phyloP scores from a whole-genome alignment of 1,140 invertebrate genomes.

The Spodoptera litura region DNA sequence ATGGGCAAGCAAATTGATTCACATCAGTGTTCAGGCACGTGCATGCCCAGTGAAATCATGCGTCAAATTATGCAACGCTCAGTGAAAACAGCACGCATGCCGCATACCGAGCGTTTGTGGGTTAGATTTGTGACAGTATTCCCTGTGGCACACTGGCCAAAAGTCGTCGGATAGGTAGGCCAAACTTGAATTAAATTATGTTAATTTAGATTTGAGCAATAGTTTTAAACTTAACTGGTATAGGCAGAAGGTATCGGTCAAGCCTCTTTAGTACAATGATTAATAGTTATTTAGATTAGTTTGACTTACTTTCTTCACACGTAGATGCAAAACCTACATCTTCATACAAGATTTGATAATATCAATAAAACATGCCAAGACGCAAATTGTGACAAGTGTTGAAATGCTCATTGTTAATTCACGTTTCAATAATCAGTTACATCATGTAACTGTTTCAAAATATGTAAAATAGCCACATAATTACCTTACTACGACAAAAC shows the following conservation, averaged over 20 bases:
- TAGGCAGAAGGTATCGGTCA: neutral
- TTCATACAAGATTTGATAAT: no score
- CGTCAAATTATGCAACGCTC: slow-evolving; percentile 60
- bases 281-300: neutral
- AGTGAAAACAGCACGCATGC: slow-evolving; percentile 58
- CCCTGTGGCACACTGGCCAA: slow-evolving; percentile 24
- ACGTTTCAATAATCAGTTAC: no score
- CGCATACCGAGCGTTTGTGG: slow-evolving; percentile 51
- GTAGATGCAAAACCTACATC: no score
- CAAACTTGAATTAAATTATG: neutral
- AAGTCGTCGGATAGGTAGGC: neutral
- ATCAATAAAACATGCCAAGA: no score
- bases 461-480: neutral
- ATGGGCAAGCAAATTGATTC: slow-evolving; percentile 43
- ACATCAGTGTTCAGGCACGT: slow-evolving; percentile 40
- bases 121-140: slow-evolving; percentile 44
- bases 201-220: neutral
- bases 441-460: neutral
- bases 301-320: slow-evolving; percentile 7
- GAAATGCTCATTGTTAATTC: no score
- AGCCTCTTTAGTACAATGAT: neutral
- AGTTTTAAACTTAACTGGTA: neutral
- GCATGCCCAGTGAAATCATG: slow-evolving; percentile 56
- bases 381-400: no score
- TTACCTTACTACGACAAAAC: neutral